Evolutionary conservation across 2,797 vertebrate genomes (phyloP).

Genomic region (Artibeus lituratus): DNA sequence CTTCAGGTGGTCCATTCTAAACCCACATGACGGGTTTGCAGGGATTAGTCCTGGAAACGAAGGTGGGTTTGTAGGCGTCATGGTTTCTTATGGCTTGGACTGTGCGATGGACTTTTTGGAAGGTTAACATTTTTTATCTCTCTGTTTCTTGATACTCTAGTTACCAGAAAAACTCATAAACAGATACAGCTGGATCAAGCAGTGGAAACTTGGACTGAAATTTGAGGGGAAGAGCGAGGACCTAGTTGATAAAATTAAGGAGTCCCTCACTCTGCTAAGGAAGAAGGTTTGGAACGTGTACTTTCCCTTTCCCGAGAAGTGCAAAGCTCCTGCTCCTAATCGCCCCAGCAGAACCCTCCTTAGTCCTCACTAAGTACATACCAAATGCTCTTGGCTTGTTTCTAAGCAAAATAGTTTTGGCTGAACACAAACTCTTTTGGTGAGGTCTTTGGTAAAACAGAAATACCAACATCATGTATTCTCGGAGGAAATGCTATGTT

Average conservation of each 20-base stretch:
- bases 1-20: not conserved
- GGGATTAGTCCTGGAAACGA: not conserved
- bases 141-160: constrained; percentile 81
- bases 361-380: not conserved
- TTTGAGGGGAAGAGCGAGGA: constrained; percentile 80
- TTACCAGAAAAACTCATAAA: constrained; percentile 88
- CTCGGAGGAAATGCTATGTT: not conserved
- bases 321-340: not conserved
- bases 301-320: not conserved
- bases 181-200: constrained; percentile 88
- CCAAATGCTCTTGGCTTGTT: not conserved
- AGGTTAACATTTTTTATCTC: constrained; percentile 19
- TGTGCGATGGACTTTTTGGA: not conserved
- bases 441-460: not conserved
- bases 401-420: constrained; percentile 5
- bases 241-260: constrained; percentile 84
- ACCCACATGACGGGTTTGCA: not conserved
- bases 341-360: not conserved
- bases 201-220: constrained; percentile 90
- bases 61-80: not conserved
- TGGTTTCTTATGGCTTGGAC: not conserved
- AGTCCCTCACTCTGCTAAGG: constrained; percentile 88
- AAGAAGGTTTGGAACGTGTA: constrained; percentile 85
- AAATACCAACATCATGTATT: not conserved
- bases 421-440: not conserved